A percentile compares a stretch with the other conserved stretches of the same genome.
These are phyloP conservation scores for Cheilosia grossa DNA, from an alignment of 2,888 invertebrate genomes.

Conservation along the genomic window DNA sequence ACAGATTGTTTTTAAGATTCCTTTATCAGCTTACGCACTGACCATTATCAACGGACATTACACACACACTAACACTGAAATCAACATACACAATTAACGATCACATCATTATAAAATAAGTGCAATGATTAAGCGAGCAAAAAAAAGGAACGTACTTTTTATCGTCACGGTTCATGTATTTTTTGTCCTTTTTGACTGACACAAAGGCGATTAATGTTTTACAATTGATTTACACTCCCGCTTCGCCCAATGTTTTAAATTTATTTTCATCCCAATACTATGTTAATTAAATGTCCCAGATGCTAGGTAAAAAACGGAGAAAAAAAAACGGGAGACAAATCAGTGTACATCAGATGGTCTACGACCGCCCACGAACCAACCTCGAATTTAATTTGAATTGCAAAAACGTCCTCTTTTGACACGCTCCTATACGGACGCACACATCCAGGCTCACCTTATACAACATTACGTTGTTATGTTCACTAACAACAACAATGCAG, in stretches of 20 bases:
- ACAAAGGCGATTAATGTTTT: conserved; percentile 70
- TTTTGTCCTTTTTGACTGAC: conserved; percentile 42
- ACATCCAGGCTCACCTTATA: neutral
- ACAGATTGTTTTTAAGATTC: conserved; percentile 51
- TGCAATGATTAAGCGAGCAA: conserved; percentile 28
- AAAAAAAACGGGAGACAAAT: conserved; percentile 22
- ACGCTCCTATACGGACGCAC: neutral
- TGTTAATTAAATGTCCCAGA: conserved; percentile 69
- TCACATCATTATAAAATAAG: conserved; percentile 21
- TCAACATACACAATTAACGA: conserved; percentile 17
- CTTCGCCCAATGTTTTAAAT: conserved; percentile 19
- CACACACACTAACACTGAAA: neutral
- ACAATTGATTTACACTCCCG: conserved; percentile 66
- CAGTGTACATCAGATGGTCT: conserved; percentile 49
- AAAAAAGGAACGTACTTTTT: neutral
- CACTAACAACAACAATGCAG: neutral
- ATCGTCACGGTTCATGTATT: conserved; percentile 24
- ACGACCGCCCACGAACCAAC: conserved; percentile 22
- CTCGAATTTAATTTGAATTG: conserved; percentile 61
- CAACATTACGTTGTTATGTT: conserved; percentile 7
- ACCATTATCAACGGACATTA: conserved; percentile 19
- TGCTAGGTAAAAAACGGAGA: conserved; percentile 25
- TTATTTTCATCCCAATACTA: conserved; percentile 38
- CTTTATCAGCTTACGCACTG: conserved; percentile 5
- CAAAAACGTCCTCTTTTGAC: conserved; percentile 38